Base-by-base conservation (phyloP, 2,888 invertebrate genomes). In the Heliconius sara region DNA sequence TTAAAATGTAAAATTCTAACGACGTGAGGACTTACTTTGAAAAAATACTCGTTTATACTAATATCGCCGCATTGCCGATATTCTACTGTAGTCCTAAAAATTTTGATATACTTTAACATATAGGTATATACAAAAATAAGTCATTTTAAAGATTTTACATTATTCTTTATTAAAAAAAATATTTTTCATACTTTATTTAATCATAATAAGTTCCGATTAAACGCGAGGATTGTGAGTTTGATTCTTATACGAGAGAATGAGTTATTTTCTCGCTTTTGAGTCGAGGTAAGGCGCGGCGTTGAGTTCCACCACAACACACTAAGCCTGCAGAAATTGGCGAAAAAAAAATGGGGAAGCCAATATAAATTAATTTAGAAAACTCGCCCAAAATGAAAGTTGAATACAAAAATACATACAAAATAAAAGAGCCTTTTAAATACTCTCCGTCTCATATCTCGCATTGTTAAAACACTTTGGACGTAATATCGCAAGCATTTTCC, bases 401-500 rank as follows among this genome's bases (percentile, higher is more conserved):
- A 73, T 60, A n/a, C 34, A 34, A 0, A 34, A 73, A 60, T 16
- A 73, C 34, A 73, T 73, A 73, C 39, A 73, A 60, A 73, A 75
- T 65, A 66, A 75, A 75, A 30, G 13, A 34, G 7, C 65, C 47
- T 27, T 74, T 60, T 67, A 67, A 63, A 75, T 30, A 75, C 75
- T 75, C 78, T 67, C n/a, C 60, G 10, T 73, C 57, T 67, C 73
- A 78, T 78, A 78, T 74, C 78, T 74, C 78, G 78, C 84, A 84
- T 83, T 78, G 81, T 78, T 82, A 82, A 80, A 80, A 75, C 83
- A 82, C 85, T 84, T 86, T 85, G 83, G 85, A 89, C 90, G 91
- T 90, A 90, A 93, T 92, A 91, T 89, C 88, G 87, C 87, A 90
- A 91, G 89, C 89, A 90, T 90, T 90, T 88, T 88, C 87, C 88